phyloP scores from a whole-genome alignment of 2,888 invertebrate species.

The Synergus itoensis region DNA sequence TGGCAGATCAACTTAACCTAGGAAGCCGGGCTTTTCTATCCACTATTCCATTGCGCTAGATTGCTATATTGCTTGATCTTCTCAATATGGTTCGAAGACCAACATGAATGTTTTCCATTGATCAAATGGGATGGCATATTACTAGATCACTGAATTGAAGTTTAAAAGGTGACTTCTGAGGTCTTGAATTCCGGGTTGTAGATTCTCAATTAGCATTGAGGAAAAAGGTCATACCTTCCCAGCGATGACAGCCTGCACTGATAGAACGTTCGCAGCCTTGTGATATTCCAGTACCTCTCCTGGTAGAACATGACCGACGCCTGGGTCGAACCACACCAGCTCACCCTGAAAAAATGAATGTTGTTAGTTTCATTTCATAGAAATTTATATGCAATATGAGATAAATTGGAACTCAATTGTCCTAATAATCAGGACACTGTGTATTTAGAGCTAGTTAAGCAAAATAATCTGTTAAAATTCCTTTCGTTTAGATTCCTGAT shows the following conservation, averaged over 20 bases:
- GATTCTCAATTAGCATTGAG: neutral
- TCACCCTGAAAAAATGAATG: conserved; percentile 81
- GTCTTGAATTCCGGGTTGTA: neutral
- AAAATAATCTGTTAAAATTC: no score
- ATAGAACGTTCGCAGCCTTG: conserved; percentile 92
- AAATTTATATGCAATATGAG: neutral
- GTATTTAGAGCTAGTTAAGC: no score
- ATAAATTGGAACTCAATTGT: no score
- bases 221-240: conserved; percentile 84
- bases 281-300: conserved; percentile 95
- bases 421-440: no score
- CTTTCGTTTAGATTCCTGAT: no score
- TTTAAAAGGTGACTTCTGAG: neutral
- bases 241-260: conserved; percentile 92
- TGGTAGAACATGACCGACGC: conserved; percentile 92
- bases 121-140: conserved; percentile 26
- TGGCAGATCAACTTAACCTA: conserved; percentile 52
- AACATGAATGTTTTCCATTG: neutral
- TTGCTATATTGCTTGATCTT: conserved; percentile 39
- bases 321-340: conserved; percentile 96
- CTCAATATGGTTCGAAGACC: neutral
- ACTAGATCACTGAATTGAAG: neutral
- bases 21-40: conserved; percentile 41
- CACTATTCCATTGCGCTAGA: conserved; percentile 49
- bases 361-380: neutral